Base-by-base conservation (phyloP, 2,113 vertebrate genomes). In the Chrysemys picta region DNA sequence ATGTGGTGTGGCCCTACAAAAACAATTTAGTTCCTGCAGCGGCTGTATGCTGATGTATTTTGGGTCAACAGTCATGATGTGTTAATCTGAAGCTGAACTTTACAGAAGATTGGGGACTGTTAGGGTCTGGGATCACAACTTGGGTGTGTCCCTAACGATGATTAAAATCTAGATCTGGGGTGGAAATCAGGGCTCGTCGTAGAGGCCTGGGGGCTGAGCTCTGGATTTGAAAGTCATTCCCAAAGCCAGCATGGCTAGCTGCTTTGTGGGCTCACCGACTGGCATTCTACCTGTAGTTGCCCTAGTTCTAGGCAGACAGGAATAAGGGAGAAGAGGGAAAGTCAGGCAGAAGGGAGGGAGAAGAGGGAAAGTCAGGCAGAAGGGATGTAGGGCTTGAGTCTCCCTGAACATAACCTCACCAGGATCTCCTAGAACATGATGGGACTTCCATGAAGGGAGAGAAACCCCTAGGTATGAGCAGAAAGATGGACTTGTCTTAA, bases 361-460 rank as follows among this genome's bases (percentile, higher is more conserved):
- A 92, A 82, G 19, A 93, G 84, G 89, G 22, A 27, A 45, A 76
- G 42, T 27, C 38, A 27, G 25, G 75, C 42, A 47, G 42, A 76
- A 45, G 11, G 72, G 72, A 22, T 38, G 21, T 22, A 24, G 22
- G 10, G n/a, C n/a, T 24, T 42, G 72, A 75, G 69, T 25, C 10
- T 11, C 42, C 38, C 42, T 45, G 10, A 76, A 25, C 10, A 9
- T 24, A 45, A 45, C 92, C 96, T 94, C 85, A 91, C 45, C 0
- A 1, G 45, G 50, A 50, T 87, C 86, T 47, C 86, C 47, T 45
- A 76, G 84, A 89, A 57, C 93, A 79, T 76, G 1, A 35, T 84
- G 80, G 91, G 88, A 82, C 10, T 81, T 47, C 93, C 95, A 93
- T 95, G 94, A 92, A 93, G 95, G 10, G 94, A 93, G 82, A 38